Base-by-base conservation (phyloP, 1,140 invertebrate genomes). In the Philaenus spumarius region DNA sequence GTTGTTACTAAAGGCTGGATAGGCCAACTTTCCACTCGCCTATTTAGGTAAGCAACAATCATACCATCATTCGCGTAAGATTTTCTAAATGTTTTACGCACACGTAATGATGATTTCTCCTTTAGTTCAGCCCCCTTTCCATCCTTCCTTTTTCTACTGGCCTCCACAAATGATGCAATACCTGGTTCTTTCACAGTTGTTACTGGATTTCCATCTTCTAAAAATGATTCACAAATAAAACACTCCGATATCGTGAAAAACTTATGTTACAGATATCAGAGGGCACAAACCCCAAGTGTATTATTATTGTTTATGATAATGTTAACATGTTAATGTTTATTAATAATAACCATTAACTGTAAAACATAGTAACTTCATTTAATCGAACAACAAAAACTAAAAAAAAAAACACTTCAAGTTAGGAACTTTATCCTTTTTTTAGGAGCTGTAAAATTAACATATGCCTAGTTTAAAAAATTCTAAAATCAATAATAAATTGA, bases 211-310 rank as follows among this genome's bases (percentile, higher is more conserved):
- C 17, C 12, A 12, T 45, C 42, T 45, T 45, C 42, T 45, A 45
- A 15, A 7, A 19, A 19, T 19, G 19, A 45, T 45, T 45, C 9
- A 45, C 42, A 45, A 45, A 45, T 45, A 45, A 45, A 45, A 45
- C 42, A 45, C 42, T 6, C 76, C 40, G 82, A 80, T 34, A 66
- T 76, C 22, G 23, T 47, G 23, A 48, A n/a, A n/a, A n/a, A n/a
- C n/a, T n/a, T n/a, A n/a, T n/a, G n/a, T n/a, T n/a, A n/a, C n/a
- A n/a, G n/a, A n/a, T n/a, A n/a, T n/a, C n/a, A n/a, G n/a, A n/a
- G n/a, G n/a, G n/a, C n/a, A n/a, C n/a, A n/a, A n/a, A n/a, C n/a
- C n/a, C n/a, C n/a, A n/a, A n/a, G n/a, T n/a, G n/a, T n/a, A n/a
- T n/a, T n/a, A n/a, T n/a, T n/a, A n/a, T n/a, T n/a, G n/a, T n/a